These are phyloP conservation scores for Tiliacea aurago DNA, from an alignment of 2,888 invertebrate species.

Conservation along the genomic window DNA sequence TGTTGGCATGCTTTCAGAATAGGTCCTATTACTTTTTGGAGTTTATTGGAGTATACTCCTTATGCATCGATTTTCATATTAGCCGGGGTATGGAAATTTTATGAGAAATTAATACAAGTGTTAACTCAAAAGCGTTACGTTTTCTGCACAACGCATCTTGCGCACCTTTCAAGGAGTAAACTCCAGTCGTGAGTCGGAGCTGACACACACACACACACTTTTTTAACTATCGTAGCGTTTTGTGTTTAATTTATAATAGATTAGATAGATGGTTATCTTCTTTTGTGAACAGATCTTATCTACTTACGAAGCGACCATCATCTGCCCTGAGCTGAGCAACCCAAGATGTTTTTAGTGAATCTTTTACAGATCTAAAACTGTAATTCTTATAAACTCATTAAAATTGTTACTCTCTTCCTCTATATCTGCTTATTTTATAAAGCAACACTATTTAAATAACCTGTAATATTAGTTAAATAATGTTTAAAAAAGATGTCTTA, in stretches of 20 bases:
- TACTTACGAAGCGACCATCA: background rate
- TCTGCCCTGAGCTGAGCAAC: background rate
- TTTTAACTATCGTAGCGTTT: background rate
- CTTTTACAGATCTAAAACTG: background rate
- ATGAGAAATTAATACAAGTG: no score
- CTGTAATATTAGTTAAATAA: background rate
- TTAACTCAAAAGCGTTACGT: no score
- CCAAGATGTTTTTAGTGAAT: background rate
- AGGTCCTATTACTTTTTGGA: background rate
- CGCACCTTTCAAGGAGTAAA: no score
- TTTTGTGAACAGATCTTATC: background rate
- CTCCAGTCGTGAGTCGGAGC: no score
- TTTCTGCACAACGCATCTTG: no score
- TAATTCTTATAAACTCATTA: background rate
- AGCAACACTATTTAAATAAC: no score
- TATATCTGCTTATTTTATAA: background rate
- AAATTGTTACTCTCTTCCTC: background rate
- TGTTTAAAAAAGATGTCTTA: background rate
- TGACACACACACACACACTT: no score
- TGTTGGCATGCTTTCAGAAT: background rate
- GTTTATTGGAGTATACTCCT: no score
- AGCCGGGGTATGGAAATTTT: no score
- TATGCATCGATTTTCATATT: no score
- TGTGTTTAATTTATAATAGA: background rate
- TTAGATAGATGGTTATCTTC: background rate